Base-by-base conservation (phyloP, 2,113 vertebrate species). In the Dendropsophus ebraccatus region DNA sequence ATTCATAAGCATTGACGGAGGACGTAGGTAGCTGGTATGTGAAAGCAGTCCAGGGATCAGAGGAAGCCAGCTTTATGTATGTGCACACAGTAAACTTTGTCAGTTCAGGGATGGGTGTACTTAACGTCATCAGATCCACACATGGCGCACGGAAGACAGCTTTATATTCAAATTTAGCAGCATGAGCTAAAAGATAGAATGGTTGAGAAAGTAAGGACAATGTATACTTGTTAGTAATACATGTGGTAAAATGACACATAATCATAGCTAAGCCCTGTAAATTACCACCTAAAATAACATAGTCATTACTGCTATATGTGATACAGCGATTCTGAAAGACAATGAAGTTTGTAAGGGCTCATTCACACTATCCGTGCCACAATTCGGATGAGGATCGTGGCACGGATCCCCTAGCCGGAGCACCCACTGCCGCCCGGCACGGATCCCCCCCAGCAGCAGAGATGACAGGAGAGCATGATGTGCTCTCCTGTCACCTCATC, bases 21-120 rank as follows among this genome's bases (percentile, higher is more conserved):
- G 52, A 73, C 50, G 91, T 88, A 76, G 19, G 17, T 21, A 90
- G 88, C 65, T 76, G 87, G 17, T 94, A 93, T 0, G 91, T 88
- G 69, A 90, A 94, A 0, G 90, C 92, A 73, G 88, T 89, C 92
- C 92, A 92, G 0, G 76, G 41, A 75, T 75, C 52, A 5, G 65
- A 11, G 16, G 88, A 82, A 19, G 81, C 88, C 52, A 90, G 83
- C 54, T 92, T 92, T 72, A 94, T 81, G 19, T 90, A 81, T 80
- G 92, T 88, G 79, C 93, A 94, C 49, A 92, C 84, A 85, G 91
- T 88, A 78, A 93, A 92, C 82, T 91, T 86, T 78, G 54, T 88
- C 88, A 94, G 89, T 16, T 90, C 41, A 60, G 0, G 90, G 74
- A 92, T 84, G 72, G 88, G 83, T 87, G 88, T 80, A 49, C 90